Conservation (phyloP, 2,797 vertebrate species). For the Leptatherina wallacei region DNA sequence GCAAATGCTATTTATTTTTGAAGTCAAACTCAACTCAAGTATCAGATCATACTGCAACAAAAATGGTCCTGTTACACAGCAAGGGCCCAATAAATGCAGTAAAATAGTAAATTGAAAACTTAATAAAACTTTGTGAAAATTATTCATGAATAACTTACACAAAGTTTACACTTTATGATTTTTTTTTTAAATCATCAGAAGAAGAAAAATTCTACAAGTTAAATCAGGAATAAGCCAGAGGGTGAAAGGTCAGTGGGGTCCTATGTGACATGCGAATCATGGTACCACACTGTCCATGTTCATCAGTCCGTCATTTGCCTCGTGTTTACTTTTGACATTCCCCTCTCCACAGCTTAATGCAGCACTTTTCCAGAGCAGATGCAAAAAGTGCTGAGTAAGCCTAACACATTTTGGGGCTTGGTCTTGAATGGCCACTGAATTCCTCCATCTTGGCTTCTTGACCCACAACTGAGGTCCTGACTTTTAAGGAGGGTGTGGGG, state of each 20-base stretch:
- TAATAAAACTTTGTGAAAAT: no score
- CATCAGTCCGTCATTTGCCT: slow-evolving; percentile 29
- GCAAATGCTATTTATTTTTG: no score
- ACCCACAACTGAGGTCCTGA: slow-evolving; percentile 60
- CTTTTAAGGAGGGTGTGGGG: slow-evolving; percentile 32
- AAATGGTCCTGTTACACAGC: no score
- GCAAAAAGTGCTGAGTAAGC: slow-evolving; percentile 68
- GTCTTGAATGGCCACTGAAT: slow-evolving; percentile 53
- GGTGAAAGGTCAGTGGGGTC: slow-evolving; percentile 33
- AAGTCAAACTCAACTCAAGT: no score
- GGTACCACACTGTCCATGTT: background rate
- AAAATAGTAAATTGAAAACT: no score
- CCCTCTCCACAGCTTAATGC: slow-evolving; percentile 26
- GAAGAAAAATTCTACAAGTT: background rate
- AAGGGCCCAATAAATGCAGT: no score
- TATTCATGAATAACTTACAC: no score
- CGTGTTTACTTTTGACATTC: slow-evolving; percentile 50
- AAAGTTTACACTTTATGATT: no score
- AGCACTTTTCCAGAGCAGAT: slow-evolving; percentile 68
- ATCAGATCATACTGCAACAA: no score
- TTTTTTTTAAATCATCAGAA: no score
- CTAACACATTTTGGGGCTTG: slow-evolving; percentile 22
- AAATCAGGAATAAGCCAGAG: slow-evolving; percentile 14
- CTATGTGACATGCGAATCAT: slow-evolving; percentile 12
- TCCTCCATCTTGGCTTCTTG: slow-evolving; percentile 52